Percentiles rank a stretch among this genome's conserved stretches.
These are phyloP conservation scores for Syngnathoides biaculeatus DNA, from an alignment of 2,113 vertebrate species.

Conservation along the genomic window DNA sequence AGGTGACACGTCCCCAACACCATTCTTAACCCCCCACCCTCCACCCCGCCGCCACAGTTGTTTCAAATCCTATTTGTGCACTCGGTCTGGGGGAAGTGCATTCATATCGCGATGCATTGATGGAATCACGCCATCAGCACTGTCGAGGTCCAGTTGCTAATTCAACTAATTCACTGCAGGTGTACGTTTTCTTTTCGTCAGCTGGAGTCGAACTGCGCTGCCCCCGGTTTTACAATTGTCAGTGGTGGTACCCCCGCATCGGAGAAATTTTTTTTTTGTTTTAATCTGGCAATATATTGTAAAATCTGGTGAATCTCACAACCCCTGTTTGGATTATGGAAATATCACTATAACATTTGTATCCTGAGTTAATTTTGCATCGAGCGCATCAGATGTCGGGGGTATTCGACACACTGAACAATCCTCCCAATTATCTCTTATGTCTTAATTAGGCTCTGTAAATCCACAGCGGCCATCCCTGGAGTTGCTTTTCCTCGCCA, in stretches of 20 bases:
- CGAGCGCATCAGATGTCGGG: constrained; percentile 22
- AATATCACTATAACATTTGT: not conserved
- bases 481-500: constrained; percentile 47
- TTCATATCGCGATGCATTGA: not conserved
- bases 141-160: not conserved
- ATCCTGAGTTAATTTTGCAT: not conserved
- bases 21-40: not conserved
- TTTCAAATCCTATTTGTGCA: constrained; percentile 32
- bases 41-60: constrained; percentile 24
- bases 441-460: constrained; percentile 68
- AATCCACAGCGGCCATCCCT: constrained; percentile 40
- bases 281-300: too few relatives aligned
- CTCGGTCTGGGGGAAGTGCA: not conserved
- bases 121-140: not conserved
- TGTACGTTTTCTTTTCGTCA: too few relatives aligned
- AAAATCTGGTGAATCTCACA: not conserved
- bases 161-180: too few relatives aligned
- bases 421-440: constrained; percentile 52
- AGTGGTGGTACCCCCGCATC: too few relatives aligned
- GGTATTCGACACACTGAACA: constrained; percentile 12
- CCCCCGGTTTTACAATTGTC: too few relatives aligned
- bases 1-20: constrained; percentile 7
- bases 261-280: too few relatives aligned
- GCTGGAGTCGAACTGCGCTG: too few relatives aligned
- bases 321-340: not conserved